phyloP scores from a whole-genome alignment of 1,140 invertebrate genomes.

The Drosophila serrata region DNA sequence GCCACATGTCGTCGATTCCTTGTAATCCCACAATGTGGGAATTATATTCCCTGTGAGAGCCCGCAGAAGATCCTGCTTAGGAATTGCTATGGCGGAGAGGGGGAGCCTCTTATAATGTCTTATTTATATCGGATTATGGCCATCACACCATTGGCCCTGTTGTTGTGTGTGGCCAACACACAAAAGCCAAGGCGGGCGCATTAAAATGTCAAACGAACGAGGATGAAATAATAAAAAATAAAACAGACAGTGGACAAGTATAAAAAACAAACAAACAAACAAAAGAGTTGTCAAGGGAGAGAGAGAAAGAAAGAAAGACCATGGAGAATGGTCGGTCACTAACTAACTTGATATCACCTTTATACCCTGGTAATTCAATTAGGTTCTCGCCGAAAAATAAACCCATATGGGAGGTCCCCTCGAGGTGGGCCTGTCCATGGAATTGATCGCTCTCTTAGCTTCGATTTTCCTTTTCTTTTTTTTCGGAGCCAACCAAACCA shows the following conservation, averaged over 20 bases:
- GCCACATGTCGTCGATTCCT: slow-evolving; percentile 78
- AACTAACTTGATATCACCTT: slow-evolving; percentile 51
- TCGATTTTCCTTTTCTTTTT: slow-evolving; percentile 29
- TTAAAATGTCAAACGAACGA: slow-evolving; percentile 77
- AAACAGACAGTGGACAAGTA: slow-evolving; percentile 54
- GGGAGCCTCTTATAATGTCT: slow-evolving; percentile 73
- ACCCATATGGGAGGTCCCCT: slow-evolving; percentile 52
- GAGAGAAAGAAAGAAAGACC: background rate
- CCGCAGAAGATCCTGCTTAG: slow-evolving; percentile 37
- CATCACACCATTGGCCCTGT: slow-evolving; percentile 74
- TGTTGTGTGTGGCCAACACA: slow-evolving; percentile 66
- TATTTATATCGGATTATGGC: slow-evolving; percentile 81
- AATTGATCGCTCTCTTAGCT: slow-evolving; percentile 81
- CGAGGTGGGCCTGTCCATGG: slow-evolving; percentile 54
- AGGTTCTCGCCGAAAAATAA: slow-evolving; percentile 59
- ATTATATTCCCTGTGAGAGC: slow-evolving; percentile 19
- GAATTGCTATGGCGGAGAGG: background rate
- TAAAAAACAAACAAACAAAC: too few species aligned
- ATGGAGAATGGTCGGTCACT: slow-evolving; percentile 42
- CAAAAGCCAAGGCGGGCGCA: slow-evolving; percentile 77
- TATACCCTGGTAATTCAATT: slow-evolving; percentile 74
- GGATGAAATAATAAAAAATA: slow-evolving; percentile 63
- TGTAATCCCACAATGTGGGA: slow-evolving; percentile 58
- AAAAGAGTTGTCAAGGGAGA: slow-evolving; percentile 45
- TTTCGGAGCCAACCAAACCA: slow-evolving; percentile 58